Percentiles rank a stretch among this genome's conserved stretches.
Conservation (phyloP, 1,140 invertebrate species). For the Heterodera carotae region DNA sequence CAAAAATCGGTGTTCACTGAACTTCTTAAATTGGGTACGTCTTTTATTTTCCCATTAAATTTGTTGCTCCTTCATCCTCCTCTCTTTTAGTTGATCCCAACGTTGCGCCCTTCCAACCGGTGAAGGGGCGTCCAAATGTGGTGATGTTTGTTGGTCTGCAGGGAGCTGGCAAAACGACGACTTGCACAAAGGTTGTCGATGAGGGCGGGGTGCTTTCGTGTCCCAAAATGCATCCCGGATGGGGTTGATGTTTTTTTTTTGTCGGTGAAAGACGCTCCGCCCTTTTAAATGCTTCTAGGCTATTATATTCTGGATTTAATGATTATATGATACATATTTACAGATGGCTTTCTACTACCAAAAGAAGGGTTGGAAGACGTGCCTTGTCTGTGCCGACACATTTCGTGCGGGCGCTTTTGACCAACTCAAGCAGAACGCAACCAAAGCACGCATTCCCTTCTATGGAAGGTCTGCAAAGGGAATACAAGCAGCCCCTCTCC, state of each 20-base stretch:
- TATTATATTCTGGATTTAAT: too few species aligned
- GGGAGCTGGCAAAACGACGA: conserved; percentile 98
- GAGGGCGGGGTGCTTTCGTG: too few species aligned
- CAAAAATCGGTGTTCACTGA: conserved; percentile 98
- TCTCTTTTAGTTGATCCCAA: conserved; percentile 83
- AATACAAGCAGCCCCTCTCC: background rate
- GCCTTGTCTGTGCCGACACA: conserved; percentile 97
- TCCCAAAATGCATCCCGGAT: too few species aligned
- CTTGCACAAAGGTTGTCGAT: conserved; percentile 83
- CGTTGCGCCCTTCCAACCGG: conserved; percentile 92
- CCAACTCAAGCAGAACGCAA: conserved; percentile 99
- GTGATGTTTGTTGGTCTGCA: conserved; percentile 99
- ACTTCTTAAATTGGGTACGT: conserved; percentile 80
- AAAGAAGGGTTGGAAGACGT: conserved; percentile 99
- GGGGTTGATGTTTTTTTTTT: too few species aligned
- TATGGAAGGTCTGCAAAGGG: conserved; percentile 82
- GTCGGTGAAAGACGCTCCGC: too few species aligned
- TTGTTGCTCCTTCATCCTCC: background rate
- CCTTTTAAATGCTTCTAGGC: too few species aligned
- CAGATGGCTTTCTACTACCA: conserved; percentile 89
- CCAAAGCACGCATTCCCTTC: conserved; percentile 99
- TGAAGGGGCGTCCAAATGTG: conserved; percentile 90
- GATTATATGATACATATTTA: conserved; percentile 34
- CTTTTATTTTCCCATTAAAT: background rate
- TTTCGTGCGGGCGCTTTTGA: conserved; percentile 99